Base-by-base conservation (phyloP, 2,797 vertebrate genomes). In the Smutsia temminckii region DNA sequence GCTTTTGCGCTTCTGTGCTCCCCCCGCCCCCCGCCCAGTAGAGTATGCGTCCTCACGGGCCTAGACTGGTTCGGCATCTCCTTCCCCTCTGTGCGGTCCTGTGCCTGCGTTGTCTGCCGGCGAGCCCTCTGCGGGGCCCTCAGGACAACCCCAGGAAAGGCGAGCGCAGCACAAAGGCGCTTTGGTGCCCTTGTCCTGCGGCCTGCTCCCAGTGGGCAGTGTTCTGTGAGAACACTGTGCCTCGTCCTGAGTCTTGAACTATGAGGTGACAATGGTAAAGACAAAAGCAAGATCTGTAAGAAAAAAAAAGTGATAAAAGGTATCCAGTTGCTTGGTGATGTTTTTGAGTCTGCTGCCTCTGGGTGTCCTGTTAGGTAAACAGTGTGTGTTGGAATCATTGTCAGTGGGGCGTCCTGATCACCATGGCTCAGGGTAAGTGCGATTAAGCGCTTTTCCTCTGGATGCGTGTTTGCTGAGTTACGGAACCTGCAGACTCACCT, bases 171-270 rank as follows among this genome's bases (percentile, higher is more conserved):
- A 42, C 27, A 25, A 64, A 42, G 18, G 12, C 3, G 11, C 21
- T 34, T 18, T 20, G 2, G 3, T 32, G n/a, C 17, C 46, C 20
- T 75, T 77, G 8, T 49, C 23, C 42, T 25, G 14, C 13, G n/a
- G 21, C 63, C 8, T 23, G 25, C 57, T 61, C 92, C 34, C 84
- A 20, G 78, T 27, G 14, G 20, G 11, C 49, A 5, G 9, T 57
- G 1, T 55, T 17, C 17, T 10, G 9, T 37, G 46, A 4, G 3
- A 51, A 66, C 5, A 34, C 21, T 8, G 0, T 20, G 34, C 9
- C 32, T 69, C 11, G 2, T 63, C 55, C 66, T 40, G 10, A 61
- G 27, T 72, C 79, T 34, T 89, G 5, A 64, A 64, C 23, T 11
- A 42, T 42, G n/a, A 29, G 29, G 18, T 49, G 12, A 63, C 57